These are phyloP conservation scores for Oncorhynchus mykiss DNA, from an alignment of 2,113 vertebrate genomes.

Conservation along the genomic window DNA sequence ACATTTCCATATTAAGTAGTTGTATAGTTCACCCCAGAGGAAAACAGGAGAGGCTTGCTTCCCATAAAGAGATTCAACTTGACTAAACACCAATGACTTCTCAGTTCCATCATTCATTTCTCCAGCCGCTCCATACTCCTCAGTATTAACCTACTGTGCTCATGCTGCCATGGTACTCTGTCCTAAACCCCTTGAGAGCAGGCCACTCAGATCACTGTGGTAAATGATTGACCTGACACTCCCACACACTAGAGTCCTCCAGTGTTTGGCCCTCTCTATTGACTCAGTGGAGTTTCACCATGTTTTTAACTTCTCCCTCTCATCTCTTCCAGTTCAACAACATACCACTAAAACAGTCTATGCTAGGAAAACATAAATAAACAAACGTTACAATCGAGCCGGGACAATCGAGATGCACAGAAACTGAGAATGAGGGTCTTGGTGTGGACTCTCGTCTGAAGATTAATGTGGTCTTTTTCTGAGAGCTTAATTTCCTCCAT, in stretches of 20 bases:
- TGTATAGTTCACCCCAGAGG: not conserved
- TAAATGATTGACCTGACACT: conserved; percentile 12
- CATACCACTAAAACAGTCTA: not conserved
- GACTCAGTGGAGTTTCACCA: not conserved
- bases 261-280: conserved; percentile 2
- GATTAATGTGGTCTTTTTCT: not conserved
- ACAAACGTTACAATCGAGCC: not conserved
- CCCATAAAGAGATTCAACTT: not conserved
- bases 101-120: not conserved
- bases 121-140: not conserved
- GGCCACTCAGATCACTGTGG: not conserved
- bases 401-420: not conserved
- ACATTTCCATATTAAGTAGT: not conserved
- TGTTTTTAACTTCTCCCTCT: not conserved
- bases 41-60: not conserved
- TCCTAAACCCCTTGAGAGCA: not conserved
- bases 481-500: not conserved
- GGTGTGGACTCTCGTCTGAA: not conserved
- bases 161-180: not conserved
- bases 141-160: not conserved
- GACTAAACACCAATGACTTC: not conserved
- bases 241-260: conserved; percentile 1
- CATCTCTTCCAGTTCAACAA: conserved; percentile 1
- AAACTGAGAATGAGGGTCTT: not conserved
- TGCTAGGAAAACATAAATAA: not conserved